Evolutionary conservation across 2,113 vertebrate genomes (phyloP), one percentile per base, ranked within the genome.

Genomic region (Phyllopteryx taeniolatus): DNA sequence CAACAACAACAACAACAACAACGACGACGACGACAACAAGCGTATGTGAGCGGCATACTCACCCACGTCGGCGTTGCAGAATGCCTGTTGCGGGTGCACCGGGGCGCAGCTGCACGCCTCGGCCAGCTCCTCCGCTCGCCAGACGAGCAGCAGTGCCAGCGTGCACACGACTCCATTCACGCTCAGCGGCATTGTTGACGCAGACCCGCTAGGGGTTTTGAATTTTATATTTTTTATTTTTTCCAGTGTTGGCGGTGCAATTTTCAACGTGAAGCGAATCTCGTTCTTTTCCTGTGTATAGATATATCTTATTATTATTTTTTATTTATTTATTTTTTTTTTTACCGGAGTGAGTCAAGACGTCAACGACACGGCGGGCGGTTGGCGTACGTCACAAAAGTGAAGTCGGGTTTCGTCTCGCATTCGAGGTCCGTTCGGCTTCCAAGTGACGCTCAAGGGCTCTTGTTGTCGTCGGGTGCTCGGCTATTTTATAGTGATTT

Each of bases 11-110:
- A 9, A 69, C 76, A 80, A 61, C 66, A 73, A 68, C 69, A 71
- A 43, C 67, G 74, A 9, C 68, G 59, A 1, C 65, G 68, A 22
- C 75, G 69, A 12, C 71, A 65, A 20, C 62, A 71, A 71, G 68
- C 42, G 46, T 6, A 8, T 43, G 44, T 66, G 54, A 62, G 33
- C 8, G 74, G 61, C 49, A 33, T 35, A 89, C 96, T 98, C 92
- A 97, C 96, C 96, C 85, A 97, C 87, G 75, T 97, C 96, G 47
- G 96, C 94, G 90, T 97, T 96, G 93, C 96, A 98, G 93, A 97
- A 96, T 75, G 95, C 96, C 94, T 97, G 95, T 91, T 97, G 96
- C 88, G 96, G 96, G 82, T 97, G 96, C 13, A 95, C 94, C 47
- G 96, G 96, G 53, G 96, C 95, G 87, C 96, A 98, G 92, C 96